Evolutionary conservation across 2,888 invertebrate species (phyloP), one percentile per base, ranked within the genome.

Genomic region (Thalpophila matura): DNA sequence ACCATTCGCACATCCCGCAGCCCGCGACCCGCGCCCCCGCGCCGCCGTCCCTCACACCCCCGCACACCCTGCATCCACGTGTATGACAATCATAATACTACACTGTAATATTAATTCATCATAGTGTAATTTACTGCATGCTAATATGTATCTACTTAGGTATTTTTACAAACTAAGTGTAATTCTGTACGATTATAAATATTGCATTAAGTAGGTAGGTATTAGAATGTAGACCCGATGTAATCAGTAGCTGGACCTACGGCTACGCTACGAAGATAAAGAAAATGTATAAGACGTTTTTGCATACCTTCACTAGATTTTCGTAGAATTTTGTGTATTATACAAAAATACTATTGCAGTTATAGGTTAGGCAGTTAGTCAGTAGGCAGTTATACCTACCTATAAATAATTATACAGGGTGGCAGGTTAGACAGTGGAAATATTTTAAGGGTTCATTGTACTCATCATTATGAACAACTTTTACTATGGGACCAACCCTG

Each of bases 1-100:
- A 86, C 89, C 94, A 91, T 93, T 93, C 91, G 94, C 94, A 94
- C 93, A 93, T 93, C 92, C 93, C 92, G 91, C 87, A 67, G 67
- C 63, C 54, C 66, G 50, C 61, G 49, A 18, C 54, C n/a, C 7
- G 1, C 20, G 9, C 14, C 26, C 61, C 26, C 14, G 4, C 10
- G 63, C 12, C 27, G 27, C 37, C 2, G 7, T 31, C 22, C 31
- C 26, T 3, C 46, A 31, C 72, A 66, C 80, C 82, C 22, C 31
- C 26, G 2, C 46, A 31, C 72, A 66, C 80, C 82, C 79, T 72
- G 64, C 67, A 71, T 79, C 79, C 86, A 86, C 82, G 82, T 87
- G 85, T 76, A 73, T 70, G 42, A 49, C 27, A 27, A 60, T 43
- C 49, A 76, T 38, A 18, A 59, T 46, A 56, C 43, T 70, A 70